A percentile compares a stretch with the other conserved stretches of the same genome.
Conservation (phyloP, 2,888 invertebrate genomes). For the Uropetala carovei region DNA sequence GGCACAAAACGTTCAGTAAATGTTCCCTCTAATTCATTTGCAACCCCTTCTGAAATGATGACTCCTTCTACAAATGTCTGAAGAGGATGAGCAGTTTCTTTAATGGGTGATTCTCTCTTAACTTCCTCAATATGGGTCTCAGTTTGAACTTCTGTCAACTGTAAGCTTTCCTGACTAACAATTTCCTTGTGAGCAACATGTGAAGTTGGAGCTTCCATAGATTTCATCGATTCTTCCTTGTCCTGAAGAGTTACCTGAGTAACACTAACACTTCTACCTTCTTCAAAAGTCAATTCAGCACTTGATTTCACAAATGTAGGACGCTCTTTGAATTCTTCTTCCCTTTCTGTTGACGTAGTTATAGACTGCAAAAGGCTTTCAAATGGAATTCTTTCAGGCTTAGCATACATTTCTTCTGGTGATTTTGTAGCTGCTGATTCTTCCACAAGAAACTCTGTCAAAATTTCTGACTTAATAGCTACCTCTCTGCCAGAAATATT, state of each 20-base stretch:
- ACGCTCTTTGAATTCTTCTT: constrained; percentile 69
- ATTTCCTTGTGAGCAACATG: constrained; percentile 73
- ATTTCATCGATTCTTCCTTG: constrained; percentile 71
- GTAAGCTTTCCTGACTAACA: constrained; percentile 69
- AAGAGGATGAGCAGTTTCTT: constrained; percentile 67
- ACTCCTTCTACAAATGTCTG: constrained; percentile 67
- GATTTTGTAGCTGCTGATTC: constrained; percentile 71
- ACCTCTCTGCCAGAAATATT: constrained; percentile 72
- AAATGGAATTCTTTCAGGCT: constrained; percentile 70
- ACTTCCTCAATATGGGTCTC: constrained; percentile 69
- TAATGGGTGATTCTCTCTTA: constrained; percentile 64
- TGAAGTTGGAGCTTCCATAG: constrained; percentile 70
- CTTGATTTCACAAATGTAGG: constrained; percentile 68
- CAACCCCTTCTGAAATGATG: constrained; percentile 67
- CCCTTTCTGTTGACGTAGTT: constrained; percentile 71
- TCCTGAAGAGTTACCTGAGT: constrained; percentile 71
- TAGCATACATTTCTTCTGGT: constrained; percentile 70
- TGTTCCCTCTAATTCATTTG: constrained; percentile 72
- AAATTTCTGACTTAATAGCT: constrained; percentile 74
- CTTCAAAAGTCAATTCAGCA: constrained; percentile 70
- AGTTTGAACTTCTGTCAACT: constrained; percentile 70
- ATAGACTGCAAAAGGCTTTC: constrained; percentile 71
- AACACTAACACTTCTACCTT: constrained; percentile 70
- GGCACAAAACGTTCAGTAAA: constrained; percentile 71
- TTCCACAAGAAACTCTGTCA: constrained; percentile 72